Conservation (phyloP, 2,888 invertebrate species). For the Iselma pallidipennis region DNA sequence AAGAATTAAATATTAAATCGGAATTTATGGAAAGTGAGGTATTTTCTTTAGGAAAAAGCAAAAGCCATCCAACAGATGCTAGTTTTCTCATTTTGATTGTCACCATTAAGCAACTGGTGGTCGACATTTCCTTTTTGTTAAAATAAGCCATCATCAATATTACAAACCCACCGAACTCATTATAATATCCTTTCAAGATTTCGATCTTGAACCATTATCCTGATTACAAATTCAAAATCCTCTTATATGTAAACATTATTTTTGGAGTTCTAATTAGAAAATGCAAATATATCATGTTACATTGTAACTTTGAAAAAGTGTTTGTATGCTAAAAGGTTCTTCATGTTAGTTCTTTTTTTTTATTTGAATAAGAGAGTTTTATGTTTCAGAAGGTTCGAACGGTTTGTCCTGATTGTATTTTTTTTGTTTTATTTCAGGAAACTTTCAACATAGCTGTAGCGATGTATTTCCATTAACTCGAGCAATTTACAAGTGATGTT, state of each 20-base stretch:
- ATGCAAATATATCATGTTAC: constrained; percentile 22
- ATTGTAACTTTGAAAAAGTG: constrained; percentile 7
- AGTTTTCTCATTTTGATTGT: background rate
- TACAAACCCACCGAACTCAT: background rate
- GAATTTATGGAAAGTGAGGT: background rate
- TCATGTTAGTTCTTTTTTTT: constrained; percentile 9
- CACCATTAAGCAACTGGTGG: background rate
- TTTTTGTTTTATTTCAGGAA: background rate
- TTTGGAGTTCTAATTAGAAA: constrained; percentile 8
- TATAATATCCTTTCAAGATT: background rate
- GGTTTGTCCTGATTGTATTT: background rate
- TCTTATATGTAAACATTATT: background rate
- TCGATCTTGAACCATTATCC: background rate
- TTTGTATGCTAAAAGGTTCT: constrained; percentile 26
- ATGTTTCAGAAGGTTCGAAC: background rate
- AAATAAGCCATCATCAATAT: background rate
- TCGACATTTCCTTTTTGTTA: background rate
- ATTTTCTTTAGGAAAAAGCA: background rate
- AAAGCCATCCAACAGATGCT: background rate
- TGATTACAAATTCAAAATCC: background rate
- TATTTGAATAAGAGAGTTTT: constrained; percentile 21
- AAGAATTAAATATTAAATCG: background rate
- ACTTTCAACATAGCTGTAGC: background rate
- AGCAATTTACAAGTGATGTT: background rate
- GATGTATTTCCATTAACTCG: background rate